Evolutionary conservation across 2,113 vertebrate genomes (phyloP).

Genomic region (Clupea harengus): DNA sequence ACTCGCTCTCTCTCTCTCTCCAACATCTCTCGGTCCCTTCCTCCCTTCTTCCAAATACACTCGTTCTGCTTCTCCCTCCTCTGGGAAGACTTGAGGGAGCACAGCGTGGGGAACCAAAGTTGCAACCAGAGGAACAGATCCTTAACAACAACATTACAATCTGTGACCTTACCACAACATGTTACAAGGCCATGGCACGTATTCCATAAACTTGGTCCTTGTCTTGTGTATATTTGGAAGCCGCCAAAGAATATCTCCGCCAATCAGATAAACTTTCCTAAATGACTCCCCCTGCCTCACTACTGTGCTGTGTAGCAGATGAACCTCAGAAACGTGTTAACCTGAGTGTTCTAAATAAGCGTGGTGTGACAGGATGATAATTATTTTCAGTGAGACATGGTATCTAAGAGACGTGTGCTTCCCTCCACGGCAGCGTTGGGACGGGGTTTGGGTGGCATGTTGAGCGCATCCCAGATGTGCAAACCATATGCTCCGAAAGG

Average conservation of each 20-base stretch:
- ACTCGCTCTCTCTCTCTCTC: not conserved
- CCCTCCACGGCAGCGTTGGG: slow-evolving; percentile 60
- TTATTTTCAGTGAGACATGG: slow-evolving; percentile 4
- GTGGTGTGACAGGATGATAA: slow-evolving; percentile 13
- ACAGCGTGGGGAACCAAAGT: not conserved
- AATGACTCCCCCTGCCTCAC: not conserved
- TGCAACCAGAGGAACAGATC: not conserved
- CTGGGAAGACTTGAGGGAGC: not conserved
- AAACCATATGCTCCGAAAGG: slow-evolving; percentile 91
- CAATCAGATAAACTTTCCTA: not conserved
- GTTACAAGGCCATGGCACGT: not conserved
- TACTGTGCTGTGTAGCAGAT: not conserved
- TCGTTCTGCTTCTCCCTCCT: not conserved
- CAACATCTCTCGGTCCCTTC: not conserved
- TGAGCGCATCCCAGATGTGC: slow-evolving; percentile 88
- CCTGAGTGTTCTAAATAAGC: slow-evolving; percentile 19
- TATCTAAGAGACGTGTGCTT: slow-evolving; percentile 64
- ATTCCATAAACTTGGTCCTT: not conserved
- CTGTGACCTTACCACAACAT: slow-evolving; percentile 4
- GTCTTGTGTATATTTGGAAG: not conserved
- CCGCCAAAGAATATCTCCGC: not conserved
- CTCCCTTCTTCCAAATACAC: not conserved
- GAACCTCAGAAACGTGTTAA: slow-evolving; percentile 12
- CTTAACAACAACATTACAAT: not conserved
- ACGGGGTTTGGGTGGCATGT: slow-evolving; percentile 52